phyloP scores from a whole-genome alignment of 2,113 vertebrate genomes.

The Elgaria multicarinata region DNA sequence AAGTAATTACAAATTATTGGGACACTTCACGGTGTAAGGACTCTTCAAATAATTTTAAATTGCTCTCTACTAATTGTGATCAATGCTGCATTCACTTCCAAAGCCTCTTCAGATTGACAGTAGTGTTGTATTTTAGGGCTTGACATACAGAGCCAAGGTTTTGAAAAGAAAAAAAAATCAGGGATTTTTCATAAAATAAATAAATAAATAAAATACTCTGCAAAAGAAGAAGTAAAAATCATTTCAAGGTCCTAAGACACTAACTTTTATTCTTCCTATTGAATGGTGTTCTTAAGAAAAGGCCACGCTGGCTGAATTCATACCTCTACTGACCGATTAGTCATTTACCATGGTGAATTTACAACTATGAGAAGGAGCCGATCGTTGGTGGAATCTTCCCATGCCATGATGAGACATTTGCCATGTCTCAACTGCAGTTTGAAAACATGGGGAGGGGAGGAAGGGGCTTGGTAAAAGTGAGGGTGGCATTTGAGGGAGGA shows the following conservation, averaged over 20 bases:
- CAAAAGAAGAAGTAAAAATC: constrained; percentile 3
- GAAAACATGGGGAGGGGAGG: neutral
- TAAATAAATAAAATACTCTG: neutral
- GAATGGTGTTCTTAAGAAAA: neutral
- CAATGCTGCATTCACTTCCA: constrained; percentile 68
- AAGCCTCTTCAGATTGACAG: constrained; percentile 65
- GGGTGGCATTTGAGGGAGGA: too few relatives aligned
- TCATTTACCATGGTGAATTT: neutral
- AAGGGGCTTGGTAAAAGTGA: neutral
- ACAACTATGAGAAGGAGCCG: neutral
- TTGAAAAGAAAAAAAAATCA: neutral
- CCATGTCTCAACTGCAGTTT: neutral
- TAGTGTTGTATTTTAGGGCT: constrained; percentile 59
- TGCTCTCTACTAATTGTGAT: constrained; percentile 74
- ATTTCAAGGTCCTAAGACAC: constrained; percentile 8
- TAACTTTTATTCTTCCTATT: neutral
- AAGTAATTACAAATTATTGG: constrained; percentile 75
- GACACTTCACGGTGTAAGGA: constrained; percentile 70
- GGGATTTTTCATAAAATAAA: neutral
- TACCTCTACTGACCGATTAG: neutral
- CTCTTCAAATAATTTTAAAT: constrained; percentile 77
- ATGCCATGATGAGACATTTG: neutral
- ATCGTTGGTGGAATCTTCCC: neutral
- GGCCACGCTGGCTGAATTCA: neutral
- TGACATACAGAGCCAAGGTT: constrained; percentile 39